A percentile compares a stretch with the other conserved stretches of the same genome.
These are phyloP conservation scores for Drosophila tsacasi DNA, from an alignment of 1,140 invertebrate genomes.

Conservation along the genomic window DNA sequence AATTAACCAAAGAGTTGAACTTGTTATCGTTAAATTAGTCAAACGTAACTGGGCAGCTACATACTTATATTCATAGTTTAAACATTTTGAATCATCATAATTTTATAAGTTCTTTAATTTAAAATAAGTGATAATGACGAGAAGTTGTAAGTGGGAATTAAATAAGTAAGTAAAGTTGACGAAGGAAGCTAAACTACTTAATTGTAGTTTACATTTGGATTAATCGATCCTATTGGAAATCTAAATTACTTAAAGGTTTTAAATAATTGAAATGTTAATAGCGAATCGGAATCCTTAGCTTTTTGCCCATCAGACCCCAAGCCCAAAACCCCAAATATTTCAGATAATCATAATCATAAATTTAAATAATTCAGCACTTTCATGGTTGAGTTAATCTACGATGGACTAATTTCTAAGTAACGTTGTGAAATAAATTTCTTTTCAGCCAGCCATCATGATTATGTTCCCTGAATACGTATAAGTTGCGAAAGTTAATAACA, in stretches of 20 bases:
- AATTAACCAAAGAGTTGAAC: background rate
- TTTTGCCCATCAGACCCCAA: no score
- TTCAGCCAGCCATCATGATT: background rate
- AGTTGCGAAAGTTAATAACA: constrained; percentile 8
- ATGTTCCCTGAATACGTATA: constrained; percentile 4
- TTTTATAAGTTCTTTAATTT: background rate
- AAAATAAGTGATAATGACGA: background rate
- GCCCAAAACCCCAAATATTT: no score
- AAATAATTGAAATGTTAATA: no score
- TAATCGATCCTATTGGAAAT: no score
- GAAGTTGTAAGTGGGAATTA: background rate
- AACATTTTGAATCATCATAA: background rate
- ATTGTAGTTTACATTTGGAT: no score
- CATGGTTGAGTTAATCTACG: background rate
- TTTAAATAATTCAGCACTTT: background rate
- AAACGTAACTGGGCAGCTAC: no score
- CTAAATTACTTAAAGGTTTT: no score
- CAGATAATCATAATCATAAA: background rate
- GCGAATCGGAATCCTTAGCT: no score
- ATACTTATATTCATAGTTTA: background rate
- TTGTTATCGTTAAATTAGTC: background rate
- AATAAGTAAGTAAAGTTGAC: no score
- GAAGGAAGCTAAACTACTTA: no score
- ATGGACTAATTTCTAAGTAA: background rate
- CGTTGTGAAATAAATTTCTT: background rate